Evolutionary conservation across 2,888 invertebrate species (phyloP).

Genomic region (Cinara cedri): DNA sequence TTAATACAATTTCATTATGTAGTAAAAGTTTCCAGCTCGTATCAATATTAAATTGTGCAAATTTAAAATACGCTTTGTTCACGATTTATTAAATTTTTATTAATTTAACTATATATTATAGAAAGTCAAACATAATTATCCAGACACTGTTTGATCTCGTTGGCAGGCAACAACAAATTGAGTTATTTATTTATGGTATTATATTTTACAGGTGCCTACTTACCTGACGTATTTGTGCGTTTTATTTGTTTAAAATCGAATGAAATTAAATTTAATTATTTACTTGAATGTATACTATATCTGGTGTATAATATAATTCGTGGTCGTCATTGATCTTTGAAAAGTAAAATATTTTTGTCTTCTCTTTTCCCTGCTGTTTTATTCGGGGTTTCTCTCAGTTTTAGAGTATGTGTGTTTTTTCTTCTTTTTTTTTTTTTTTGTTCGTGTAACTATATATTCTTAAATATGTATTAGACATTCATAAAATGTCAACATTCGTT

Average conservation of each 20-base stretch:
- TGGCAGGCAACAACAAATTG: not conserved
- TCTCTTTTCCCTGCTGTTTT: not conserved
- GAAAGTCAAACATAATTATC: not conserved
- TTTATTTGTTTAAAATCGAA: not conserved
- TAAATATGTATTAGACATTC: not conserved
- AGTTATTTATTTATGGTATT: conserved; percentile 1
- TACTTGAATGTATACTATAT: no score
- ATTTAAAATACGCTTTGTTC: not conserved
- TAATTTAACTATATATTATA: not conserved
- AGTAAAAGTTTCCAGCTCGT: not conserved
- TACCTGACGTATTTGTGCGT: not conserved
- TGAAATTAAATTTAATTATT: not conserved
- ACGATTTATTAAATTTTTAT: not conserved
- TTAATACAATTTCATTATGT: no score
- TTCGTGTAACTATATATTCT: no score
- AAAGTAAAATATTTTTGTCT: not conserved
- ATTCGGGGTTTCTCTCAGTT: not conserved
- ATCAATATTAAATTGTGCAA: not conserved
- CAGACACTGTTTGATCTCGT: not conserved
- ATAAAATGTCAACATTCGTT: not conserved
- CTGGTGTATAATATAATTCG: not conserved
- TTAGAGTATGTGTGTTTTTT: not conserved
- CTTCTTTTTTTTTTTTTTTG: no score
- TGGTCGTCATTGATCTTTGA: not conserved
- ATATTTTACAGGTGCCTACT: no score